Evolutionary conservation across 2,113 vertebrate genomes (phyloP), one percentile per base, ranked within the genome.

Genomic region (Peromyscus maniculatus): DNA sequence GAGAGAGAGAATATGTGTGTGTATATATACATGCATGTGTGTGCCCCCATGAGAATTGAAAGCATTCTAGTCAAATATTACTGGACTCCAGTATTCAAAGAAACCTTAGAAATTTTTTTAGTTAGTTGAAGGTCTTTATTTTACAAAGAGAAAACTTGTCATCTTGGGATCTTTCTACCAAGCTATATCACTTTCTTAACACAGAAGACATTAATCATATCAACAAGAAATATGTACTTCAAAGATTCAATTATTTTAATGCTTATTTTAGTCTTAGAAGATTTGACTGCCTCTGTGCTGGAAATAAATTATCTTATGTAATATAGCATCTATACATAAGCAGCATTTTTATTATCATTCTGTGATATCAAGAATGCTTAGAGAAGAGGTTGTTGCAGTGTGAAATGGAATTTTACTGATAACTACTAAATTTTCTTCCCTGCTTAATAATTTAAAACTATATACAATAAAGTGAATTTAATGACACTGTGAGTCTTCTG

Each of bases 191-290:
- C 57, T 87, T 96, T 36, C 31, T 87, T 77, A 90, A 90, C 33
- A 80, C 0, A 69, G 88, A 74, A 91, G 46, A 97, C 4, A 95
- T 79, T 43, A 96, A 75, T 93, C 98, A 95, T 91, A 97, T 96
- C 97, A 98, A 98, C 96, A 98, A 98, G 95, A 98, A 98, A 90
- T 93, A 97, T 96, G 46, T 98, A 98, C 98, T 98, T 98, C 98
- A 98, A 98, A 95, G 98, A 98, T 97, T 98, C 96, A 82, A 98
- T 98, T 98, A 98, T 98, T 97, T 98, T 98, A 98, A 98, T 98
- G 97, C 98, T 99, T 98, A 98, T 98, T 98, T 98, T 98, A 96
- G 93, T 97, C 86, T 95, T 97, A 98, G 97, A 97, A 95, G 96
- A 95, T 97, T 93, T 98, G 97, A 97, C 97, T 98, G 97, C 97